Evolutionary conservation across 2,888 invertebrate genomes (phyloP).

Genomic region (Drosophila paucipuncta): DNA sequence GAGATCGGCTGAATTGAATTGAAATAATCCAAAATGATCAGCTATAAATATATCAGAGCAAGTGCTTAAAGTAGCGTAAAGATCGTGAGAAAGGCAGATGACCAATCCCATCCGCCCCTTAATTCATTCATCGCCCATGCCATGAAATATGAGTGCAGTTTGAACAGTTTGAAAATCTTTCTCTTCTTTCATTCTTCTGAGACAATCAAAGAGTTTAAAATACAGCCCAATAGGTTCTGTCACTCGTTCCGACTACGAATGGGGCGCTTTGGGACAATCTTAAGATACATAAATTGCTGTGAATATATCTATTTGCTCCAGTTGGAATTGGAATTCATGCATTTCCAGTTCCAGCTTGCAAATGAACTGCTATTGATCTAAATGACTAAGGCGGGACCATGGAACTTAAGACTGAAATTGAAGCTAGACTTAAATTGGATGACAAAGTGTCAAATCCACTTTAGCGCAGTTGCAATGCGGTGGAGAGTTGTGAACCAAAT

Average conservation of each 20-base stretch:
- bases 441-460: slow-evolving; percentile 3
- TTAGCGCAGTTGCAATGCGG: neutral
- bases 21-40: slow-evolving; percentile 55
- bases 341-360: slow-evolving; percentile 15
- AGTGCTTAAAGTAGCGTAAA: slow-evolving; percentile 47
- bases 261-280: slow-evolving; percentile 39
- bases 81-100: slow-evolving; percentile 63
- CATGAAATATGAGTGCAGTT: slow-evolving; percentile 54
- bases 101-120: slow-evolving; percentile 9
- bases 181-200: neutral
- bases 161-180: slow-evolving; percentile 18
- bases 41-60: slow-evolving; percentile 56
- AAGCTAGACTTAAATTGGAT: slow-evolving; percentile 8
- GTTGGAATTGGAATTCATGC: slow-evolving; percentile 38
- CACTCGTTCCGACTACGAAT: slow-evolving; percentile 38
- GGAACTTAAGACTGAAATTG: slow-evolving; percentile 7
- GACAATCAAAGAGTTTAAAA: slow-evolving; percentile 43
- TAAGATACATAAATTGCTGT: slow-evolving; percentile 63
- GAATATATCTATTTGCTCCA: slow-evolving; percentile 47
- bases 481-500: neutral
- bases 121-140: slow-evolving; percentile 30
- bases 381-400: slow-evolving; percentile 22
- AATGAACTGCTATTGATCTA: slow-evolving; percentile 45
- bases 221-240: slow-evolving; percentile 29
- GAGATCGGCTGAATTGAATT: slow-evolving; percentile 34